Evolutionary conservation across 1,140 invertebrate species (phyloP), one percentile per base, ranked within the genome.

Genomic region (Bacillus rossius): DNA sequence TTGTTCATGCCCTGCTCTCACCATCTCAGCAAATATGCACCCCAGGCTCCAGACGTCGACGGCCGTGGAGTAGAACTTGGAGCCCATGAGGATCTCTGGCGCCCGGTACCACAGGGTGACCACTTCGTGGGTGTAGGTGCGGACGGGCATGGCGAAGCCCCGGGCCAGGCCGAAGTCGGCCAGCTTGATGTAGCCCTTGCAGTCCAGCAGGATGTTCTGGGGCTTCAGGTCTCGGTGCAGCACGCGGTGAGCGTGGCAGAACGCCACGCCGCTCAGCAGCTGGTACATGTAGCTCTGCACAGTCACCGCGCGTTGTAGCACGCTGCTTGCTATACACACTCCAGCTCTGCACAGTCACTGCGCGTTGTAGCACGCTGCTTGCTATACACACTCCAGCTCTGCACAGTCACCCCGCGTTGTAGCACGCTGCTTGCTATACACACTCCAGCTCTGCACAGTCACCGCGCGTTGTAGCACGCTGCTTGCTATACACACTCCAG

Each of bases 81-180:
- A 84, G 17, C 95, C 95, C 5, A 99, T 76, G 43, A 99, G 77
- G 65, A 99, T 91, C 78, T 99, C 96, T 2, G 96, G 96, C 4
- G 96, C 91, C 65, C 95, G 79, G 76, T 99, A 98, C 95, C 95
- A 98, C 43, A 99, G 78, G 5, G 96, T 98, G 0, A 98, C 88
- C 8, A 98, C 94, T 79, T 97, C 93, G 73, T 96, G 92, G 0
- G 93, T 96, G 67, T 93, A 96, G 2, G 85, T 84, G 43, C 89
- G 78, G 57, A 94, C 81, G 7, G 93, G 94, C 22, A 96, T 75
- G 40, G 84, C 85, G 74, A 94, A 94, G 4, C 85, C 84, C 57
- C 93, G 77, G 1, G 91, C 91, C 40, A 95, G 74, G 23, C 93
- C 93, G 77, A 96, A 96, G 78, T 96, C 93, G 1, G 92, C 92